Base-by-base conservation (phyloP, 2,888 invertebrate species). In the Andrena trimmerana region DNA sequence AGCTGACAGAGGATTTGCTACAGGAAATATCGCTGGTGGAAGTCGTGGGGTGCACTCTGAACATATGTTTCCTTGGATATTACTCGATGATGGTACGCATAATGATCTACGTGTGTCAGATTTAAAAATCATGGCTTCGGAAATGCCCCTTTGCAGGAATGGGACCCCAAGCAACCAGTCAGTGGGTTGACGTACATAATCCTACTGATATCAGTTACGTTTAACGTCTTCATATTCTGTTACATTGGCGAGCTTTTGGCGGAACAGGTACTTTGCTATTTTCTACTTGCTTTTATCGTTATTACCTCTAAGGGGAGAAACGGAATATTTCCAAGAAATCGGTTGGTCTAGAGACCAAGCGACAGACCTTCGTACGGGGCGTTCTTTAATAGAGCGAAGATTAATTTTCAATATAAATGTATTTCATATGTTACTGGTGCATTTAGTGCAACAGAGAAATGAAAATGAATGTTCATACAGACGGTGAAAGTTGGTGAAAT, bases 161-260 rank as follows among this genome's bases (percentile, higher is more conserved):
- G 90, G 87, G 88, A 91, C 67, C 77, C 82, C 31, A 88, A 83
- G 5, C 81, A 91, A 20, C 78, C 89, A 0, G 80, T 90, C 29
- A 86, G 85, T 29, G 85, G 85, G 0, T 77, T 90, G 8, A 91
- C 92, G 0, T 92, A 90, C 63, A 77, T 87, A 20, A 84, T 90
- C 27, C 73, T 93, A 2, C 78, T 91, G 0, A 63, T 88, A n/a
- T 92, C 92, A 0, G 86, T 93, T 29, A 90, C 87, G 0, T 91
- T 92, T 65, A 93, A 92, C 72, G 91, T 93, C 62, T 91, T 91
- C 20, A 90, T 93, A 86, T 91, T 91, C 77, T 93, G 93, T 78
- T 92, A 91, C 74, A 91, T 92, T 65, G 92, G 93, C 0, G 91
- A 93, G 82, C 81, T 89, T 62, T 77, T 92, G 5, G 83, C 89